Evolutionary conservation across 2,797 vertebrate genomes (phyloP).

Genomic region (Tolypeutes matacus): DNA sequence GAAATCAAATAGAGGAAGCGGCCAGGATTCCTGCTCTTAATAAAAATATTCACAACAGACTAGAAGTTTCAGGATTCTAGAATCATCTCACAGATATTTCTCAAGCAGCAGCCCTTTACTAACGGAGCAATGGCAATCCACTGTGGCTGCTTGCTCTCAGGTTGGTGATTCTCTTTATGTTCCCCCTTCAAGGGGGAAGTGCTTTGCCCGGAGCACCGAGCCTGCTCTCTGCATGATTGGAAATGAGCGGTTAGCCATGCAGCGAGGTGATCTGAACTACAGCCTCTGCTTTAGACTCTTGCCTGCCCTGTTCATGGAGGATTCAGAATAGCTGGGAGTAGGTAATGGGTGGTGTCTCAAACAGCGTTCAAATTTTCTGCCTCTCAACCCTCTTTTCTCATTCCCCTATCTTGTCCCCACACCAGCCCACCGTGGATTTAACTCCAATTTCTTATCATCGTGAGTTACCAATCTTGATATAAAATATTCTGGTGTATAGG

Average conservation of each 20-base stretch:
- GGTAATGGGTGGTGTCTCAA: too few species aligned
- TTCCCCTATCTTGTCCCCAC: background rate
- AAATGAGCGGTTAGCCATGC: background rate
- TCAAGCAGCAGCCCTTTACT: background rate
- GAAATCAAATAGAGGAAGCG: background rate
- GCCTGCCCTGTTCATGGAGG: background rate
- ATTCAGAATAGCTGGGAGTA: background rate
- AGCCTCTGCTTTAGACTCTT: background rate
- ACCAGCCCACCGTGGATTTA: background rate
- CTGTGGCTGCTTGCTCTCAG: background rate
- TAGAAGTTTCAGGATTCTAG: background rate
- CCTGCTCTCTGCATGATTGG: background rate
- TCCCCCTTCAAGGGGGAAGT: background rate
- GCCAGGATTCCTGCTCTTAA: background rate
- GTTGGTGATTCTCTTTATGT: background rate
- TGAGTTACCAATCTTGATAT: background rate
- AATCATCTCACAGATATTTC: background rate
- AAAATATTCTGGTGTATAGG: background rate
- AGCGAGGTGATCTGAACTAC: background rate
- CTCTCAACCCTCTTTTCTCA: background rate
- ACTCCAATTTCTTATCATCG: background rate
- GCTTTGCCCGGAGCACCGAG: background rate
- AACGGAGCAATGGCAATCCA: background rate
- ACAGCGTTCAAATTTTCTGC: too few species aligned
- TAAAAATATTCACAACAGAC: background rate